These are phyloP conservation scores for Tricholaema leucomelas DNA, from an alignment of 2,113 vertebrate genomes.

Conservation along the genomic window DNA sequence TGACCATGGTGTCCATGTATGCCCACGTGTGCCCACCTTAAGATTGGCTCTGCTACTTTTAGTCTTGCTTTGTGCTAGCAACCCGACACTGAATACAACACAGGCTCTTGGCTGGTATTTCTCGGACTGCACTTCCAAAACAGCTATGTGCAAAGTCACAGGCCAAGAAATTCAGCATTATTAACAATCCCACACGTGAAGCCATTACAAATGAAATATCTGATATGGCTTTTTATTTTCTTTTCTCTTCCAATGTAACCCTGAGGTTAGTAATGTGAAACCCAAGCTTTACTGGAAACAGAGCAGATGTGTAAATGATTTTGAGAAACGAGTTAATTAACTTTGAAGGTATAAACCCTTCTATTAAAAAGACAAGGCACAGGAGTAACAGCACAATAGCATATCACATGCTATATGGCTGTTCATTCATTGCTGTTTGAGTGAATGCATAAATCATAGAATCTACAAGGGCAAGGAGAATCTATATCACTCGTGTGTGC, in stretches of 20 bases:
- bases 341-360: conserved; percentile 27
- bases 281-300: conserved; percentile 16
- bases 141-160: neutral
- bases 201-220: neutral
- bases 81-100: neutral
- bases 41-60: neutral
- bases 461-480: conserved; percentile 7
- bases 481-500: neutral
- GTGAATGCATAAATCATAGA: conserved; percentile 1
- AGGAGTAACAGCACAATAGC: neutral
- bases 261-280: neutral
- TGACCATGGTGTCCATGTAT: neutral
- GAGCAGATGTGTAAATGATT: conserved; percentile 52
- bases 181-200: neutral
- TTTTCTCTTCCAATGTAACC: neutral
- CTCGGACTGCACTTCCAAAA: neutral
- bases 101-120: neutral
- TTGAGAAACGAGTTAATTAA: conserved; percentile 57
- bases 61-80: accelerated
- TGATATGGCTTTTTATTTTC: neutral
- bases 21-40: neutral
- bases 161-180: neutral
- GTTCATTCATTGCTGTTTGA: conserved; percentile 24
- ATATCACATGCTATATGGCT: neutral
- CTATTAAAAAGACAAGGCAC: conserved; percentile 40